Conservation (phyloP, 2,797 vertebrate species). For the Chromobotia macracanthus region DNA sequence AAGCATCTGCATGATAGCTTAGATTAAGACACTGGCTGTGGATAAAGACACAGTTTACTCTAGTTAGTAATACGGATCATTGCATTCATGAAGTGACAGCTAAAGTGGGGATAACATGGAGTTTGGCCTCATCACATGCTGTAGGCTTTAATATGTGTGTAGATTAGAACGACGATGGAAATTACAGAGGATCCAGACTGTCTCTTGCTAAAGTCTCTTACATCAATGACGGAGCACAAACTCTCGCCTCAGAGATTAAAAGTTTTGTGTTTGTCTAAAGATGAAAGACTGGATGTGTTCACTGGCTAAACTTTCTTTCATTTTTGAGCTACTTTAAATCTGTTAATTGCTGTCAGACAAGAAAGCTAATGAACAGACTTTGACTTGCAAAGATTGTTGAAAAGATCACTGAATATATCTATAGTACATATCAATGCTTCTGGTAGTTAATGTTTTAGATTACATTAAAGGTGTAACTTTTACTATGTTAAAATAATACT, state of each 20-base stretch:
- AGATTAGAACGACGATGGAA: conserved; percentile 43
- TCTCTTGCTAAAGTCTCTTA: conserved; percentile 18
- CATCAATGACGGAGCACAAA: conserved; percentile 32
- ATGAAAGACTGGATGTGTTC: conserved; percentile 24
- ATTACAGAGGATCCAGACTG: conserved; percentile 19
- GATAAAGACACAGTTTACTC: conserved; percentile 25
- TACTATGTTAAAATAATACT: no score
- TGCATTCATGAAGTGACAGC: conserved; percentile 42
- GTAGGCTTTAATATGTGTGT: conserved; percentile 42
- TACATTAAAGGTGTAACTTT: no score
- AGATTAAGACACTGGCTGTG: conserved; percentile 53
- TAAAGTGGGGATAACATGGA: conserved; percentile 40
- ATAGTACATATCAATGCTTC: no score
- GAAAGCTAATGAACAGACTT: conserved; percentile 33
- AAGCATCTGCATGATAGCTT: conserved; percentile 41
- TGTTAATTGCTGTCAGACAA: conserved; percentile 15
- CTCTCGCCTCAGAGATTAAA: conserved; percentile 49
- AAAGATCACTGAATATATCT: no score
- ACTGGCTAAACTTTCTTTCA: not conserved
- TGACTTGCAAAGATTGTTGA: not conserved
- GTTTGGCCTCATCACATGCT: conserved; percentile 32
- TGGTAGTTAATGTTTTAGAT: no score
- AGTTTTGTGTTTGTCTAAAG: conserved; percentile 28
- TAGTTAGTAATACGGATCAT: conserved; percentile 47
- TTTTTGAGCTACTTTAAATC: not conserved